Conservation (phyloP, 2,113 vertebrate species). For the Arizona elegans region DNA sequence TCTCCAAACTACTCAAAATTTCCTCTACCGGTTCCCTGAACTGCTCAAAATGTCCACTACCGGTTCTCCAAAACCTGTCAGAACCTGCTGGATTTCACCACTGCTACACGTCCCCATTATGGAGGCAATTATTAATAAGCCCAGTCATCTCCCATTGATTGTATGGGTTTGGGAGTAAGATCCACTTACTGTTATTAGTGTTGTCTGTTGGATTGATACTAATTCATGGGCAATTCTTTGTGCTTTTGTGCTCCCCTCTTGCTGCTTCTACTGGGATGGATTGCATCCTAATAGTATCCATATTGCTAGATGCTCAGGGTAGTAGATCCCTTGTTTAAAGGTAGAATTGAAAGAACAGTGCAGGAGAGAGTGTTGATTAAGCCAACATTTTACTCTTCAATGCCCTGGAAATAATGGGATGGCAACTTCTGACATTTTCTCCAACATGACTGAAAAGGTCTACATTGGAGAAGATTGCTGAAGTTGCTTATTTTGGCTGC, state of each 20-base stretch:
- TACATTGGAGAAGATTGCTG: background rate
- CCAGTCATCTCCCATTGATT: background rate
- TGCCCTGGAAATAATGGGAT: background rate
- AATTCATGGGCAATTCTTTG: background rate
- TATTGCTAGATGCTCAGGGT: background rate
- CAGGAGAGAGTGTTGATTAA: background rate
- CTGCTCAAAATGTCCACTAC: too few species aligned
- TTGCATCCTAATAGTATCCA: background rate
- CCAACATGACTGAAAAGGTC: background rate
- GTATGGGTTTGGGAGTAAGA: background rate
- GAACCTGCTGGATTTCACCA: too few species aligned
- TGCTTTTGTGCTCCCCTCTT: background rate
- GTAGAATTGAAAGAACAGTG: background rate
- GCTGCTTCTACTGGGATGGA: background rate
- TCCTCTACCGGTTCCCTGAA: too few species aligned
- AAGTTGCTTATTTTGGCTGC: background rate
- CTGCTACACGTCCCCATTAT: background rate
- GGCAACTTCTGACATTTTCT: background rate
- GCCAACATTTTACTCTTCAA: background rate
- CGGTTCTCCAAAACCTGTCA: too few species aligned
- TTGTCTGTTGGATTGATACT: background rate
- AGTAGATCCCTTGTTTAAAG: background rate
- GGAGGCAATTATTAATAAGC: background rate
- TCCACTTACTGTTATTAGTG: background rate
- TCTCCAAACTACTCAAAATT: too few species aligned